Evolutionary conservation across 37 sponge, comb jelly and placozoan species (phyloP), one percentile per base, ranked within the genome.

Genomic region (Hexactinellida sp.): DNA sequence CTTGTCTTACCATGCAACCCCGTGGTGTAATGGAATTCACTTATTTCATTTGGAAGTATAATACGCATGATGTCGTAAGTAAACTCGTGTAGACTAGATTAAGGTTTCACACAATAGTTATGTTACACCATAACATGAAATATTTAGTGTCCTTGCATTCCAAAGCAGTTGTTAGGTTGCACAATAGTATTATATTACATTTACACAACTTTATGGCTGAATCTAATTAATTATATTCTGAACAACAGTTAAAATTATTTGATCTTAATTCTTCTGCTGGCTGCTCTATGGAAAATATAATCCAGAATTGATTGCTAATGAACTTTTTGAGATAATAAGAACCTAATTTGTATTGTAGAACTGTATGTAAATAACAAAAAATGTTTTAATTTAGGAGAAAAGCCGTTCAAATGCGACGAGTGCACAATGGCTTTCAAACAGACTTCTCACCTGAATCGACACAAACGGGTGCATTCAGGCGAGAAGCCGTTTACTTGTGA

Each of bases 401-500:
- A 63, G 13, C 76, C 76, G 34, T 63, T 63, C 76, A 63, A 63
- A 63, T 63, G 76, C 76, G 76, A 63, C 30, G 76, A 63, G 13
- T 63, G 76, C 76, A 28, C 3, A 3, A 63, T 63, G 76, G 76
- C 76, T 32, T 63, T 63, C 76, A 63, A 63, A 63, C 76, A 63
- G 76, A 63, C 76, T 63, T 63, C 76, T 32, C 76, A 63, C 34
- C 34, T 63, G 28, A 63, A 63, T n/a, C 21, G 76, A 63, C 76
- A 63, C 76, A 63, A 63, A n/a, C 76, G 76, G 5, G 76, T 63
- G 76, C 76, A 63, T 23, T 63, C 76, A n/a, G 76, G 76, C 5
- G 76, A 63, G 76, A 63, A 63, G 34, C 76, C 76, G 30, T 63
- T 63, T n/a, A 25, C 76, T 1, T 63, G 76, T 63, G 76, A 63